Conservation (phyloP, 37 sponge, comb jelly and placozoan genomes). For the Crambe crambe region DNA sequence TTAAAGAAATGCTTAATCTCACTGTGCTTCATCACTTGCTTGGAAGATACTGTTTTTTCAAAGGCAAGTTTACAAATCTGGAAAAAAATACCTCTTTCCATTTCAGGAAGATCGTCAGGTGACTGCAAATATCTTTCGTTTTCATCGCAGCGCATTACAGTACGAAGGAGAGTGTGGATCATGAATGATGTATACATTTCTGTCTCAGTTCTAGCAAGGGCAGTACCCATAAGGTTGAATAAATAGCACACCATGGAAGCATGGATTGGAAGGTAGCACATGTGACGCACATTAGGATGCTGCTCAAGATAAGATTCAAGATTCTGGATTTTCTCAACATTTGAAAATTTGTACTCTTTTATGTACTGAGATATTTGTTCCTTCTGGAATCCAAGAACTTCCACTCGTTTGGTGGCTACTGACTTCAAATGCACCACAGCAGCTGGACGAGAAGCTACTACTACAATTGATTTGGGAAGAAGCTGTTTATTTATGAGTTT, state of each 20-base stretch:
- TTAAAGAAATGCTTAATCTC: neutral
- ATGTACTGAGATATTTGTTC: constrained; percentile 3
- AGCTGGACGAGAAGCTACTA: constrained; percentile 17
- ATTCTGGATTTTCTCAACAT: neutral
- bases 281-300: constrained; percentile 14
- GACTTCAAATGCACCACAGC: neutral
- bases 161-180: constrained; percentile 11
- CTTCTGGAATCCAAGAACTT: constrained; percentile 7
- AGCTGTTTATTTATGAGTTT: neutral
- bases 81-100: neutral
- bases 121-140: neutral
- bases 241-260: constrained; percentile 7
- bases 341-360: neutral
- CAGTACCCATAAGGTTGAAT: neutral
- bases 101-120: neutral
- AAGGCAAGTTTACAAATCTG: constrained; percentile 28
- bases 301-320: neutral
- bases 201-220: constrained; percentile 52
- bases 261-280: constrained; percentile 20
- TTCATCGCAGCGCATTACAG: neutral
- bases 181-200: constrained; percentile 37
- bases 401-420: neutral
- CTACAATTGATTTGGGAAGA: neutral
- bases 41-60: neutral
- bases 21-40: neutral